Evolutionary conservation across 2,113 vertebrate species (phyloP).

Genomic region (Numida meleagris): DNA sequence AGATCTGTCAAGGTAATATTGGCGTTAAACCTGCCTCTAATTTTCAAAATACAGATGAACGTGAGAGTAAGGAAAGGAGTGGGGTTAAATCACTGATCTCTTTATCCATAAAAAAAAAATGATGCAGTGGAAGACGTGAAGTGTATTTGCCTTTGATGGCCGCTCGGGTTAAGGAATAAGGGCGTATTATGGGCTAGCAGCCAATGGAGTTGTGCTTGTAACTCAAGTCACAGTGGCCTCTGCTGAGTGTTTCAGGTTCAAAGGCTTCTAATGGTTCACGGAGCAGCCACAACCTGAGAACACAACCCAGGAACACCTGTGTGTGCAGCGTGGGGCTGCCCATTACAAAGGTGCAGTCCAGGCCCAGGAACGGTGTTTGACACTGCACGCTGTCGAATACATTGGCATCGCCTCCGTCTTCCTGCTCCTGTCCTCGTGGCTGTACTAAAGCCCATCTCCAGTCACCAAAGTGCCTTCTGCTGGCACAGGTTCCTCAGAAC

Average conservation of each 20-base stretch:
- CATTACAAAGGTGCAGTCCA: fast-evolving
- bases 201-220: background rate
- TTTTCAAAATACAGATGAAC: background rate
- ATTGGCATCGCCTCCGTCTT: background rate
- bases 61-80: background rate
- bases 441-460: background rate
- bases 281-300: background rate
- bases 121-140: background rate
- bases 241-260: background rate
- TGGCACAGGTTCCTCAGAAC: background rate
- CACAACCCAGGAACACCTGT: background rate
- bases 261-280: background rate
- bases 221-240: background rate
- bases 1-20: background rate
- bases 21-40: background rate
- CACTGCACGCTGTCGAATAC: background rate
- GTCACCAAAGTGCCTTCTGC: background rate
- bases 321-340: background rate
- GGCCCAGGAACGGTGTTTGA: background rate
- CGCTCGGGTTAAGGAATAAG: background rate
- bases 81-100: background rate
- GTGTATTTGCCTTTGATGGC: background rate
- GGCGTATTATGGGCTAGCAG: background rate
- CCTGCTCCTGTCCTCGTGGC: background rate
- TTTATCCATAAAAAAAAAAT: background rate